phyloP scores from a whole-genome alignment of 1,140 invertebrate species.

The Bombus picipes region DNA sequence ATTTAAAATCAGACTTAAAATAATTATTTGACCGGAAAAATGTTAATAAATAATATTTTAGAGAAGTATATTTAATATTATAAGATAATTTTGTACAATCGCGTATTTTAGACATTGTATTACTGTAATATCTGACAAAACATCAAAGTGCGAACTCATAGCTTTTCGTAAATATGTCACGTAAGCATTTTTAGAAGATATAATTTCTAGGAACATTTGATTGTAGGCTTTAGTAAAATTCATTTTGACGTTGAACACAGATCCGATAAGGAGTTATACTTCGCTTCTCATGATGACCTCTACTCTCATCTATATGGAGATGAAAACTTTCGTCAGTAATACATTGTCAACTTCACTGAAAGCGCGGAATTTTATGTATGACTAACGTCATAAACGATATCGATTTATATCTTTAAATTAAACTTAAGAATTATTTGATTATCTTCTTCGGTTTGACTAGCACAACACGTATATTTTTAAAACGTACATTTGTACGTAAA shows the following conservation, averaged over 20 bases:
- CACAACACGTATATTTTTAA: not conserved
- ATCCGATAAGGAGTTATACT: slow-evolving; percentile 32
- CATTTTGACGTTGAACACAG: not conserved
- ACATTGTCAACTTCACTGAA: slow-evolving; percentile 25
- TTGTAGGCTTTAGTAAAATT: not conserved
- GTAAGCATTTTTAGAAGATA: not conserved
- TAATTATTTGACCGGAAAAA: not conserved
- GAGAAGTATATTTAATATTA: not conserved
- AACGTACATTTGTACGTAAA: not conserved
- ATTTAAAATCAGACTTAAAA: not conserved
- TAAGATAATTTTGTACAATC: not conserved
- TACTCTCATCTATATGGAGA: slow-evolving; percentile 8
- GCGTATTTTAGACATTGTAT: no score
- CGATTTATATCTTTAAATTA: not conserved
- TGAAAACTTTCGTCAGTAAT: slow-evolving; percentile 45
- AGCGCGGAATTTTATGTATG: not conserved
- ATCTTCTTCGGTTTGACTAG: not conserved
- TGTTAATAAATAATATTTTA: not conserved
- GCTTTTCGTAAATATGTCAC: not conserved
- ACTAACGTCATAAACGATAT: slow-evolving; percentile 2
- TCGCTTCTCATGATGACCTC: slow-evolving; percentile 37
- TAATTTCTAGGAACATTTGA: slow-evolving; percentile 20
- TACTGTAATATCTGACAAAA: not conserved
- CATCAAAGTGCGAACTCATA: not conserved
- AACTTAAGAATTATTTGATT: not conserved